Percentiles rank a stretch among this genome's conserved stretches.
phyloP scores from a whole-genome alignment of 2,888 invertebrate genomes.

The Rhingia campestris region DNA sequence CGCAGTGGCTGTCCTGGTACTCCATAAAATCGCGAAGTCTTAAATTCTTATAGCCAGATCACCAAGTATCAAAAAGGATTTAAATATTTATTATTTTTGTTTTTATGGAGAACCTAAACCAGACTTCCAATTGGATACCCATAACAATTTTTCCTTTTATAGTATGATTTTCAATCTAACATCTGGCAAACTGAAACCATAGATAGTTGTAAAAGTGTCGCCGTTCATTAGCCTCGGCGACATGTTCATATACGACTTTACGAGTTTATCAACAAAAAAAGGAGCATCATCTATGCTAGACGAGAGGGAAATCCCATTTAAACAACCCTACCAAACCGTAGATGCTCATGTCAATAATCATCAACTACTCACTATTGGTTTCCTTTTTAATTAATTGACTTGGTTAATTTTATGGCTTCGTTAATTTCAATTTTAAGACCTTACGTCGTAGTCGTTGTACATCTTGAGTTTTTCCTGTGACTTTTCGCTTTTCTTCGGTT shows the following conservation, averaged over 20 bases:
- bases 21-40: too few relatives aligned
- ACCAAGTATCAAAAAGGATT: neutral
- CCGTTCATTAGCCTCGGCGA: slow-evolving; percentile 59
- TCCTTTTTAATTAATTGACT: slow-evolving; percentile 72
- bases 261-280: neutral
- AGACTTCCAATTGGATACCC: neutral
- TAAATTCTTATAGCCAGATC: neutral
- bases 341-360: slow-evolving; percentile 71
- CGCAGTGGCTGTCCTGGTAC: too few relatives aligned
- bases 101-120: neutral
- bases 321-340: slow-evolving; percentile 5
- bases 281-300: neutral
- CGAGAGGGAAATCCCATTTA: neutral
- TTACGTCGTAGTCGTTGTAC: slow-evolving; percentile 30
- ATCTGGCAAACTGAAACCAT: slow-evolving; percentile 64
- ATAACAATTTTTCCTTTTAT: neutral
- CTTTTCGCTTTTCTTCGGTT: slow-evolving; percentile 9
- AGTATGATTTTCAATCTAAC: slow-evolving; percentile 33
- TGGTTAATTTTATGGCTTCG: slow-evolving; percentile 73
- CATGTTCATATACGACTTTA: slow-evolving; percentile 25
- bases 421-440: slow-evolving; percentile 71
- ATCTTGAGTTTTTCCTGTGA: slow-evolving; percentile 42
- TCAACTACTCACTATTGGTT: slow-evolving; percentile 69
- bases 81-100: neutral
- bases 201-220: slow-evolving; percentile 63